Percentiles rank a stretch among this genome's conserved stretches.
phyloP scores from a whole-genome alignment of 2,113 vertebrate species.

The Octodon degus region DNA sequence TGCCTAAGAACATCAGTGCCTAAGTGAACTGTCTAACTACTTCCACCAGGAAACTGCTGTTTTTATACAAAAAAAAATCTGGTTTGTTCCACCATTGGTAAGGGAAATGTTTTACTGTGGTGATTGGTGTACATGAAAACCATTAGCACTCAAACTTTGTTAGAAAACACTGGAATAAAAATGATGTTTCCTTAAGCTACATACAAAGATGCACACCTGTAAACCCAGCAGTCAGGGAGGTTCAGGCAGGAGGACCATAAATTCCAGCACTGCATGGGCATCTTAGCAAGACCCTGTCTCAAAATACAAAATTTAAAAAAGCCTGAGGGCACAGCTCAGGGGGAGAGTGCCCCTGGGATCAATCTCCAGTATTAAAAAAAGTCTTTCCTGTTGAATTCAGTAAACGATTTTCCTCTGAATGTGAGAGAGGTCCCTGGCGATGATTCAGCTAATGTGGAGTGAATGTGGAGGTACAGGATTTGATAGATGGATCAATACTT shows the following conservation, averaged over 20 bases:
- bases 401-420: conserved; percentile 31
- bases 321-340: neutral
- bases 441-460: conserved; percentile 40
- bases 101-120: conserved; percentile 37
- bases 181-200: neutral
- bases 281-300: neutral
- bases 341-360: neutral
- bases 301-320: neutral
- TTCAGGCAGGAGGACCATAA: neutral
- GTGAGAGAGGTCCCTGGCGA: neutral
- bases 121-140: conserved; percentile 19
- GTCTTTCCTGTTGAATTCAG: conserved; percentile 24
- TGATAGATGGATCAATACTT: conserved; percentile 57
- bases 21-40: neutral
- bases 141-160: conserved; percentile 24
- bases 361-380: neutral
- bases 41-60: conserved; percentile 1
- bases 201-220: neutral
- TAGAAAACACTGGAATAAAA: conserved; percentile 51
- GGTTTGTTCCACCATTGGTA: conserved; percentile 11
- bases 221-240: neutral
- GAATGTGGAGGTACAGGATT: conserved; percentile 42
- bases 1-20: neutral
- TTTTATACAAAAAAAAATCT: conserved; percentile 51
- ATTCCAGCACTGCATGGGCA: neutral